Conservation (phyloP, 2,888 invertebrate genomes). For the Euclidia mi region DNA sequence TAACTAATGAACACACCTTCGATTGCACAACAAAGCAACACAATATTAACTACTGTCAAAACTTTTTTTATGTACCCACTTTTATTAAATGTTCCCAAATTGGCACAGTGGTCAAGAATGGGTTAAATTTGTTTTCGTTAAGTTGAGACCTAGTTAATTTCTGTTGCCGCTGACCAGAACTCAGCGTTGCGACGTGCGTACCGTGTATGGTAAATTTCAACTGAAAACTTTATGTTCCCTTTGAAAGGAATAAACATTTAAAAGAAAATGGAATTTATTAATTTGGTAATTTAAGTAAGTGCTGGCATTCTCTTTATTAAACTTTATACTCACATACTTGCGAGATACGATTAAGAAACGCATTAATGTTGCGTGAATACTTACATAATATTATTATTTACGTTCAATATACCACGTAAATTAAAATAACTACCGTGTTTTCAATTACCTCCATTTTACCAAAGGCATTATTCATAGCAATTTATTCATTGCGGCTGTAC, state of each 20-base stretch:
- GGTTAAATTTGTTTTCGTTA: conserved; percentile 46
- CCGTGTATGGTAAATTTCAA: conserved; percentile 34
- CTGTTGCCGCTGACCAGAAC: conserved; percentile 19
- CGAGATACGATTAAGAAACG: background rate
- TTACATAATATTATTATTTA: conserved; percentile 28
- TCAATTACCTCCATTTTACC: conserved; percentile 28
- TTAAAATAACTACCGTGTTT: conserved; percentile 35
- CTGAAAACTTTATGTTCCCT: conserved; percentile 10
- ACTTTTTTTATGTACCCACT: too few relatives aligned
- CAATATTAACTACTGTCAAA: too few relatives aligned
- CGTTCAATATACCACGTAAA: conserved; percentile 20
- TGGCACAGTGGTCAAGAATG: too few relatives aligned
- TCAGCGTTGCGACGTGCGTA: too few relatives aligned
- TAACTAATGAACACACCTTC: too few relatives aligned
- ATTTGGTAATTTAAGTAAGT: too few relatives aligned
- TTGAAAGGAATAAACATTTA: background rate
- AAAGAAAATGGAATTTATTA: too few relatives aligned
- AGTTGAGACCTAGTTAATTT: conserved; percentile 38
- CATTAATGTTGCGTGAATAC: conserved; percentile 11
- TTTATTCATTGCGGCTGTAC: conserved; percentile 26
- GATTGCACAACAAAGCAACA: too few relatives aligned
- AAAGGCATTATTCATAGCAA: conserved; percentile 48
- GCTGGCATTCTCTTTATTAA: too few relatives aligned
- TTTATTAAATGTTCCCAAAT: too few relatives aligned
- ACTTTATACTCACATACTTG: too few relatives aligned